These are phyloP conservation scores for Benthosema pterotum DNA, from an alignment of 2,797 vertebrate genomes.

Conservation along the genomic window DNA sequence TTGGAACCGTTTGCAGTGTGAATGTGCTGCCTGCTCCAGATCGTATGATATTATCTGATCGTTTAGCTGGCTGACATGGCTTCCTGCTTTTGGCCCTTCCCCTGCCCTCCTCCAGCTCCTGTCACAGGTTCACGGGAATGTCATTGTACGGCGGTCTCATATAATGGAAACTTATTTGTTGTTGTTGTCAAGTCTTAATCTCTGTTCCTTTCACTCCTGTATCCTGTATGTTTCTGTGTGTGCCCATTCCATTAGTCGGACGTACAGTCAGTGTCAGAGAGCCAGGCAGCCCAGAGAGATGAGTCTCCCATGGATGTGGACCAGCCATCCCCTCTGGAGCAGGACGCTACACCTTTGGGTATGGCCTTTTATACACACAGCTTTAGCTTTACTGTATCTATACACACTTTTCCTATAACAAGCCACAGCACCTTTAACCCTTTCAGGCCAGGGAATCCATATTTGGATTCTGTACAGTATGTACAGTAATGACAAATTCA, in stretches of 20 bases:
- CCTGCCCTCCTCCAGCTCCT: conserved; percentile 12
- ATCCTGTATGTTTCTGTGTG: conserved; percentile 26
- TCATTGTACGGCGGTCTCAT: conserved; percentile 53
- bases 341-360: conserved; percentile 92
- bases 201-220: conserved; percentile 18
- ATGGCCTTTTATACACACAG: conserved; percentile 38
- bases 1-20: conserved; percentile 31
- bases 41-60: conserved; percentile 32
- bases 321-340: conserved; percentile 90
- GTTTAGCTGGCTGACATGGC: conserved; percentile 64
- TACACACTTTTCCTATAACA: too few species aligned
- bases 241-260: conserved; percentile 73
- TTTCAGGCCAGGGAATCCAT: too few species aligned
- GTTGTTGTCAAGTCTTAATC: too few species aligned
- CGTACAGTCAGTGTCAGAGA: conserved; percentile 80
- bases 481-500: too few species aligned
- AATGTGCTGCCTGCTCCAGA: conserved; percentile 61
- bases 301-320: conserved; percentile 97
- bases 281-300: conserved; percentile 86
- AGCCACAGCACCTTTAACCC: too few species aligned
- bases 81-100: conserved; percentile 63
- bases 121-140: conserved; percentile 40
- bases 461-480: too few species aligned
- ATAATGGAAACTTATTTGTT: too few species aligned
- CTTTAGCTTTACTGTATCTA: too few species aligned